A percentile compares a stretch with the other conserved stretches of the same genome.
Evolutionary conservation across 2,113 vertebrate genomes (phyloP).

Genomic region (Acanthochromis polyacanthus): DNA sequence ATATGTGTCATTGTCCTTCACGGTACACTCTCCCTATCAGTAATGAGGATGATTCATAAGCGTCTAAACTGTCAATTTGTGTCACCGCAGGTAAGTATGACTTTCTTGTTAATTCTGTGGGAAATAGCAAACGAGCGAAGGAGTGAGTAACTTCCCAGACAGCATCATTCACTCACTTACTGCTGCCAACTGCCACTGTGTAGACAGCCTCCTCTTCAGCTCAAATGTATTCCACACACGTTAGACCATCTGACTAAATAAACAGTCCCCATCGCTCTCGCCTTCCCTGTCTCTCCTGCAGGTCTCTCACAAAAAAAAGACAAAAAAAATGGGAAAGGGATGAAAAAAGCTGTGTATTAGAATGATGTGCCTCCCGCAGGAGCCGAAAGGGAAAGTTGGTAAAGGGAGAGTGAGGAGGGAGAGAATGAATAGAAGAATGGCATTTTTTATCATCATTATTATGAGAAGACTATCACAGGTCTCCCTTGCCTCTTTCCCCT

Average conservation of each 20-base stretch:
- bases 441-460: slow-evolving; percentile 69
- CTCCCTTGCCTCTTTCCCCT: slow-evolving; percentile 28
- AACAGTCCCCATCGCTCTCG: slow-evolving; percentile 60
- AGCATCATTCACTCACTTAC: slow-evolving; percentile 35
- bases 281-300: slow-evolving; percentile 39
- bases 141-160: slow-evolving; percentile 12
- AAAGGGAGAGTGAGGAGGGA: slow-evolving; percentile 38
- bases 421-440: slow-evolving; percentile 56
- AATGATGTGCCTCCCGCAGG: slow-evolving; percentile 63
- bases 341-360: slow-evolving; percentile 74
- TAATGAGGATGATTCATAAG: background rate
- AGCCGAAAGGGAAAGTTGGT: slow-evolving; percentile 37
- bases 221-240: slow-evolving; percentile 66
- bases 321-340: slow-evolving; percentile 21
- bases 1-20: too few relatives aligned
- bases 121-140: slow-evolving; percentile 14
- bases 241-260: slow-evolving; percentile 71
- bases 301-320: slow-evolving; percentile 59
- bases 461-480: slow-evolving; percentile 56
- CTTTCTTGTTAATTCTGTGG: background rate
- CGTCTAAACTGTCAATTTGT: background rate
- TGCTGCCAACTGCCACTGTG: slow-evolving; percentile 50
- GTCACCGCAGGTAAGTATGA: background rate
- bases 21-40: too few relatives aligned
- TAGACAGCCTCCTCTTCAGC: slow-evolving; percentile 54